Percentiles rank a stretch among this genome's conserved stretches.
Evolutionary conservation across 2,113 vertebrate species (phyloP).

Genomic region (Malurus alboscapulatus): DNA sequence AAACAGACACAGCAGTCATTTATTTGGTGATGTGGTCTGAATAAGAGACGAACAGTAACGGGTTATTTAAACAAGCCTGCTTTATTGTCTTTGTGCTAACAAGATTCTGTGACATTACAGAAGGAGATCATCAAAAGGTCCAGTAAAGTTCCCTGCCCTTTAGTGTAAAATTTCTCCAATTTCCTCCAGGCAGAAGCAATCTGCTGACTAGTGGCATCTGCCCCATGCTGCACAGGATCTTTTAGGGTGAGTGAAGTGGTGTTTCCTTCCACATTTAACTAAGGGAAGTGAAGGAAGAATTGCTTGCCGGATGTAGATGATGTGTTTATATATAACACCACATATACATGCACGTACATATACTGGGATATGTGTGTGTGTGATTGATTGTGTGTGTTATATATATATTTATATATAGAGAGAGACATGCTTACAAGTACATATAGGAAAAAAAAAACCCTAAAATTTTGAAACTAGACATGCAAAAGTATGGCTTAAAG

Average conservation of each 20-base stretch:
- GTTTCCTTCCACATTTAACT: slow-evolving; percentile 23
- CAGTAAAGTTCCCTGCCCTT: slow-evolving; percentile 46
- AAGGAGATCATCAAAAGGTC: slow-evolving; percentile 27
- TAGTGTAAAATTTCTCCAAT: slow-evolving; percentile 2
- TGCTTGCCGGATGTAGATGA: fast-evolving
- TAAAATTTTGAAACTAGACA: neutral
- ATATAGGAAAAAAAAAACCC: neutral
- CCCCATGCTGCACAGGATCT: neutral
- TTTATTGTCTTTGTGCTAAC: slow-evolving; percentile 42
- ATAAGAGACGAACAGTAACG: slow-evolving; percentile 2
- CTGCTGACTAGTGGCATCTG: slow-evolving; percentile 34
- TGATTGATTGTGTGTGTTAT: neutral
- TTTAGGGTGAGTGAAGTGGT: neutral
- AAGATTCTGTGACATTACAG: slow-evolving; percentile 14
- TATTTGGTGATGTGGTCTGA: slow-evolving; percentile 30
- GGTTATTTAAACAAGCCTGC: slow-evolving; percentile 46
- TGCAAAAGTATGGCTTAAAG: neutral
- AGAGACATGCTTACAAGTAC: neutral
- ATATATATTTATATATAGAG: neutral
- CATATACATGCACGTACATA: fast-evolving
- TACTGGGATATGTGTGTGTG: neutral
- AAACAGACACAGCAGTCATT: slow-evolving; percentile 37
- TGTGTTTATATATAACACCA: neutral
- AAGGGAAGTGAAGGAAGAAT: neutral
- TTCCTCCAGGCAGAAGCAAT: slow-evolving; percentile 25